Evolutionary conservation across 2,113 vertebrate species (phyloP), one percentile per base, ranked within the genome.

Genomic region (Glaucomys volans): DNA sequence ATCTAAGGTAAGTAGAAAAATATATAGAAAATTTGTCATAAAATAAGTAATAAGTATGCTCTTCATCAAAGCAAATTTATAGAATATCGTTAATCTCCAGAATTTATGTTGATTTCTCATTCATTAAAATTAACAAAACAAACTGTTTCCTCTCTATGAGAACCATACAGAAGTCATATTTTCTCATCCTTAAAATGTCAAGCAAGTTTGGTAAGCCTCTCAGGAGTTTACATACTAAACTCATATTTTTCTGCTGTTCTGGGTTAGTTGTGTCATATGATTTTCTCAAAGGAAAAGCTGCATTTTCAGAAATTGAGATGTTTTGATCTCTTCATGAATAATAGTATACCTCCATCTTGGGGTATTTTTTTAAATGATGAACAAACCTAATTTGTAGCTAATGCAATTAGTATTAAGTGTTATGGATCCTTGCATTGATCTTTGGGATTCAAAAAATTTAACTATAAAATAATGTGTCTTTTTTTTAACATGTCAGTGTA

Each of bases 41-140:
- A 22, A 44, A 40, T 69, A 81, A 95, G 79, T 77, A 44, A 40
- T 69, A 81, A 95, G 79, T 77, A 88, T 8, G 82, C 5, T 52
- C 1, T 90, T 90, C 28, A 92, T 71, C 37, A 83, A 44, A 96
- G 40, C 10, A 93, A 95, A 91, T 76, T 84, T 89, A 80, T 0
- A 92, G 59, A 71, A 42, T n/a, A 76, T 24, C 76, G 37, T 66
- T 95, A 94, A 95, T 72, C 57, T 95, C n/a, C 84, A 26, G 7
- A 74, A 90, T 94, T 87, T 90, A 84, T 94, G 57, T 64, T 92
- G 57, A 95, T 88, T 95, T 95, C 30, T 2, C 35, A 22, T 75
- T 90, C 28, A 92, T 95, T 94, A 96, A 95, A 94, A 87, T 90
- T 92, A 94, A 90, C 59, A 28, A 42, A 89, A 28, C 59, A 89